Percentiles rank a stretch among this genome's conserved stretches.
phyloP scores from a whole-genome alignment of 2,888 invertebrate species.

The Lasius platythorax region DNA sequence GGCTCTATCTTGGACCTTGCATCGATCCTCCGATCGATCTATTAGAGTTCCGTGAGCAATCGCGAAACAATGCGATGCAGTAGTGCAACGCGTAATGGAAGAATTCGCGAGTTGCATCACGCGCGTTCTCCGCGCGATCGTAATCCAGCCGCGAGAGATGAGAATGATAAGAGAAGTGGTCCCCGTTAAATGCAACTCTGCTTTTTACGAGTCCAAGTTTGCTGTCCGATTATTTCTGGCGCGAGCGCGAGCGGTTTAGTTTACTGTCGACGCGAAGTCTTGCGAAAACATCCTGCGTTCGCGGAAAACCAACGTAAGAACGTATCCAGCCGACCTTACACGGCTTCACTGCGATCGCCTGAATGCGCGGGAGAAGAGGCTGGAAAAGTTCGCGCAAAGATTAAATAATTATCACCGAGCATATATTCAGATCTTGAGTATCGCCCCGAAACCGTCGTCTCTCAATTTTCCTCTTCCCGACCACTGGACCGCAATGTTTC shows the following conservation, averaged over 20 bases:
- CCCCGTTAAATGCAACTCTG: slow-evolving; percentile 71
- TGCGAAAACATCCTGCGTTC: slow-evolving; percentile 78
- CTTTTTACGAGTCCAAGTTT: slow-evolving; percentile 77
- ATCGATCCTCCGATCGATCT: slow-evolving; percentile 56
- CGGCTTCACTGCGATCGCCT: slow-evolving; percentile 21
- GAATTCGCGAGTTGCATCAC: slow-evolving; percentile 16
- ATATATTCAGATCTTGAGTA: slow-evolving; percentile 5
- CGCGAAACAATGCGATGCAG: background rate
- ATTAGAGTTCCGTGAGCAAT: slow-evolving; percentile 50
- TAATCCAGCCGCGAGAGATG: slow-evolving; percentile 67
- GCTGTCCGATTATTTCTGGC: slow-evolving; percentile 78
- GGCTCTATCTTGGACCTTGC: slow-evolving; percentile 26
- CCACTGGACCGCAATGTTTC: background rate
- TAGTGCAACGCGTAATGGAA: slow-evolving; percentile 6
- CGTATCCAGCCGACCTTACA: slow-evolving; percentile 53
- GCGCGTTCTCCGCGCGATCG: slow-evolving; percentile 60
- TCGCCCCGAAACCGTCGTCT: background rate
- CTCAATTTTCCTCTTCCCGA: background rate
- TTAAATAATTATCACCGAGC: slow-evolving; percentile 14
- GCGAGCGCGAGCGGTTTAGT: slow-evolving; percentile 45
- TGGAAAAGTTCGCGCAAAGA: background rate
- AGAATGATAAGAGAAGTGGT: slow-evolving; percentile 74
- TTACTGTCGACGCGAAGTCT: slow-evolving; percentile 59
- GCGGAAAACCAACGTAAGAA: slow-evolving; percentile 69
- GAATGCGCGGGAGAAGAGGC: slow-evolving; percentile 13